phyloP scores from a whole-genome alignment of 1,140 invertebrate species.

The Orussus abietinus region DNA sequence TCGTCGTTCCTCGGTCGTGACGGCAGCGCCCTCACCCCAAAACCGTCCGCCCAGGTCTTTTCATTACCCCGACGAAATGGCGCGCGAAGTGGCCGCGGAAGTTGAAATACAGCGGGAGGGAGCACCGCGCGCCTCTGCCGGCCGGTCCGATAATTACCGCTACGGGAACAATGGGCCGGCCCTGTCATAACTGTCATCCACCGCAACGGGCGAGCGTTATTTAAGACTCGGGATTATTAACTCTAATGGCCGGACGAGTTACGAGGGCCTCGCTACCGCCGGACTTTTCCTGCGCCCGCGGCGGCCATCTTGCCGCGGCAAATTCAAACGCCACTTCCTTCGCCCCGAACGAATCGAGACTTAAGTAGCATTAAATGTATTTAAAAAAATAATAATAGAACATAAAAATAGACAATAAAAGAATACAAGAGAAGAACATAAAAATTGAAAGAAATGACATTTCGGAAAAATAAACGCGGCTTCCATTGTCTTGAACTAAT shows the following conservation, averaged over 20 bases:
- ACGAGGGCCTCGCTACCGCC: constrained; percentile 1
- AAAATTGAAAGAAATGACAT: too few species aligned
- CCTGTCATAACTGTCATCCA: constrained; percentile 43
- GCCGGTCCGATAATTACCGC: constrained; percentile 37
- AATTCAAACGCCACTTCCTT: too few species aligned
- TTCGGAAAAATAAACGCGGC: too few species aligned
- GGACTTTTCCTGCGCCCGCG: too few species aligned
- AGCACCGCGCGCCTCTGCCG: constrained; percentile 12
- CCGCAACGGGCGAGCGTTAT: constrained; percentile 29
- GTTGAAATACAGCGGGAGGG: constrained; percentile 23
- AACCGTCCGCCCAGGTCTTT: constrained; percentile 33
- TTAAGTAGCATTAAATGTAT: too few species aligned
- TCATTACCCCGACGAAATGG: constrained; percentile 32
- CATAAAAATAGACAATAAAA: too few species aligned
- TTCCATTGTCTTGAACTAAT: too few species aligned
- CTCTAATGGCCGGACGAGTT: constrained; percentile 30
- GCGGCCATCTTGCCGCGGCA: background rate
- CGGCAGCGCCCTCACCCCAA: too few species aligned
- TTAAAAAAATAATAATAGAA: too few species aligned
- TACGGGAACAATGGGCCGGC: constrained; percentile 35
- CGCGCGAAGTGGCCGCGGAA: constrained; percentile 17
- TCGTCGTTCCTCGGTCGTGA: too few species aligned
- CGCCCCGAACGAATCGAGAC: too few species aligned
- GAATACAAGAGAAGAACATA: too few species aligned
- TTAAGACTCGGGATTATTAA: constrained; percentile 43